Percentiles rank a stretch among this genome's conserved stretches.
These are phyloP conservation scores for Pagrus major DNA, from an alignment of 2,113 vertebrate species.

Conservation along the genomic window DNA sequence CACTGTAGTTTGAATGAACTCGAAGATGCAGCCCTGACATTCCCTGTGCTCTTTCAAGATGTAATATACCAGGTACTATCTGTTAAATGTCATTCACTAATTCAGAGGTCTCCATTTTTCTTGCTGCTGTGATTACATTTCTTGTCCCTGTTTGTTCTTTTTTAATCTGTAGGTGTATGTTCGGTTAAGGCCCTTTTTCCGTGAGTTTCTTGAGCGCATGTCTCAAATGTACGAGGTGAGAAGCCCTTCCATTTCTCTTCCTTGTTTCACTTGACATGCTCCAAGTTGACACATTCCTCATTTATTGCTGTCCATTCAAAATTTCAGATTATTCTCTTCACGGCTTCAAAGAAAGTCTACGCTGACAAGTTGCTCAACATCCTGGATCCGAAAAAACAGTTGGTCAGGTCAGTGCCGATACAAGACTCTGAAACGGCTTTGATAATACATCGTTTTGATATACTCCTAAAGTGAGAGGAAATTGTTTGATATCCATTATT, in stretches of 20 bases:
- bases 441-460: not conserved
- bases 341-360: slow-evolving; percentile 99
- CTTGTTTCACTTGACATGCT: not conserved
- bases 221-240: slow-evolving; percentile 99
- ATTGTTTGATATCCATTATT: not conserved
- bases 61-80: slow-evolving; percentile 97
- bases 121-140: not conserved
- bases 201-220: slow-evolving; percentile 98
- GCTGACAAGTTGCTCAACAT: slow-evolving; percentile 99
- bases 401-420: slow-evolving; percentile 91
- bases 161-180: slow-evolving; percentile 91
- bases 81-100: not conserved
- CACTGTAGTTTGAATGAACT: slow-evolving; percentile 99
- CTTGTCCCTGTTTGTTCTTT: not conserved
- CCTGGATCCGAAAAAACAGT: slow-evolving; percentile 97
- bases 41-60: slow-evolving; percentile 99
- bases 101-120: rapidly evolving
- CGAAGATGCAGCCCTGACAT: slow-evolving; percentile 98
- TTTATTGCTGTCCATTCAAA: slow-evolving; percentile 1
- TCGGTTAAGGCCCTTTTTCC: slow-evolving; percentile 97
- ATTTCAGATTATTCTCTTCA: slow-evolving; percentile 98
- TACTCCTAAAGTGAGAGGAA: not conserved
- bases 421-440: not conserved
- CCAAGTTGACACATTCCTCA: not conserved
- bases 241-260: not conserved